phyloP scores from a whole-genome alignment of 2,113 vertebrate species.

The Festucalex cinctus region DNA sequence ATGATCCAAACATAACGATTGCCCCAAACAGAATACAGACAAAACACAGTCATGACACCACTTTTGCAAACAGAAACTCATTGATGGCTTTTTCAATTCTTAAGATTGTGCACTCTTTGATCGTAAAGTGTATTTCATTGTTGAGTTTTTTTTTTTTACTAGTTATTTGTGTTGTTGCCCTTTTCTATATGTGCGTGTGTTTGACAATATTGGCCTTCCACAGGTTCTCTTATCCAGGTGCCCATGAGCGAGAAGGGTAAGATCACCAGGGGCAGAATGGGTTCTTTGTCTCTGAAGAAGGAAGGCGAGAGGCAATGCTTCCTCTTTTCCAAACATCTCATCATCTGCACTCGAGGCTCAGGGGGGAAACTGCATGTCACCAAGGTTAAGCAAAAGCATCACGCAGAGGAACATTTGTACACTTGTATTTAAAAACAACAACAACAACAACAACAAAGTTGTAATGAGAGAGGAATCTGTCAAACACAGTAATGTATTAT shows the following conservation, averaged over 20 bases:
- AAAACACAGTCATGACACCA: no score
- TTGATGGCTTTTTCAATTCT: not conserved
- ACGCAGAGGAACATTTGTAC: not conserved
- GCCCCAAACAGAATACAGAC: no score
- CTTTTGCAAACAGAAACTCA: not conserved
- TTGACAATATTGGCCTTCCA: not conserved
- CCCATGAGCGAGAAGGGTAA: slow-evolving; percentile 95
- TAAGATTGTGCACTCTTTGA: not conserved
- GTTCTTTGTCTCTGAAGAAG: slow-evolving; percentile 91
- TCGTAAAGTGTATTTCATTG: not conserved
- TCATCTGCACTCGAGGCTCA: slow-evolving; percentile 92
- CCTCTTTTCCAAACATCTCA: slow-evolving; percentile 96
- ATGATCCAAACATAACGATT: no score
- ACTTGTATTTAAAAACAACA: not conserved
- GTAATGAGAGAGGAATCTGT: no score
- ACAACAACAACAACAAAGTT: not conserved
- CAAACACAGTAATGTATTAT: no score
- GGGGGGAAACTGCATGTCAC: slow-evolving; percentile 94
- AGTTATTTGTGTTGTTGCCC: not conserved
- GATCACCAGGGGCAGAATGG: slow-evolving; percentile 88
- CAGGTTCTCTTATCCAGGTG: slow-evolving; percentile 92
- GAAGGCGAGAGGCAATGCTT: slow-evolving; percentile 96
- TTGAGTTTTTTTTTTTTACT: not conserved
- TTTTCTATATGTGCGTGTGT: not conserved
- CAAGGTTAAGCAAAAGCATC: slow-evolving; percentile 74